phyloP scores from a whole-genome alignment of 2,888 invertebrate genomes.

The Pardosa pseudoannulata region DNA sequence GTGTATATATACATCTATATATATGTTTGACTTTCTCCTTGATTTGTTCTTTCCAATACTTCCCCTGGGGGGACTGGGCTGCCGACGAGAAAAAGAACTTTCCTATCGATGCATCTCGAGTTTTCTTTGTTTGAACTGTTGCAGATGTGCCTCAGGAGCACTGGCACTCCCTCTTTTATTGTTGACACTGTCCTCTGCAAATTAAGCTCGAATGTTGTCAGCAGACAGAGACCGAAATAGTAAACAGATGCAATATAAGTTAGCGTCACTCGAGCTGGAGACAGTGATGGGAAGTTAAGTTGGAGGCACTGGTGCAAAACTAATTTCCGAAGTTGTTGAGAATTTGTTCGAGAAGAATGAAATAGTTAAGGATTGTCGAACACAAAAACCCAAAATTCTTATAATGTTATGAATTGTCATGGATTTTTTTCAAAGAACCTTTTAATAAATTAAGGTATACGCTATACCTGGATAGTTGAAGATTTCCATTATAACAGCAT shows the following conservation, averaged over 20 bases:
- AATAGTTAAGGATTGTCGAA: no score
- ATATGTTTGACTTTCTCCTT: slow-evolving; percentile 65
- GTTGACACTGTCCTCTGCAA: slow-evolving; percentile 68
- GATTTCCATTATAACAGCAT: no score
- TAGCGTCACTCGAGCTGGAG: slow-evolving; percentile 21
- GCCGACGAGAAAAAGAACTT: slow-evolving; percentile 47
- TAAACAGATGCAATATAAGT: slow-evolving; percentile 60
- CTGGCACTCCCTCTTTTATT: slow-evolving; percentile 30
- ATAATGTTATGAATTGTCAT: no score
- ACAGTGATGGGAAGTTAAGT: slow-evolving; percentile 14
- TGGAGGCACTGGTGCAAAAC: slow-evolving; percentile 41
- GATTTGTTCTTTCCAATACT: slow-evolving; percentile 63
- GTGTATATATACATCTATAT: no score
- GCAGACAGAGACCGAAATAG: slow-evolving; percentile 18
- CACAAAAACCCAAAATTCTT: no score
- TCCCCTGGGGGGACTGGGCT: slow-evolving; percentile 49
- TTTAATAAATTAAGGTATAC: no score
- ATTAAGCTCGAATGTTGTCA: slow-evolving; percentile 61
- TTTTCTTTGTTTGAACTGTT: slow-evolving; percentile 65
- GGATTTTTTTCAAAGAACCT: no score
- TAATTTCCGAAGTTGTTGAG: slow-evolving; percentile 11
- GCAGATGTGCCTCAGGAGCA: slow-evolving; percentile 61
- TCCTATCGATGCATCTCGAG: slow-evolving; percentile 45
- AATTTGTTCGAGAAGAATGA: no score
- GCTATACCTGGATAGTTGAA: no score